A percentile compares a stretch with the other conserved stretches of the same genome.
phyloP scores from a whole-genome alignment of 2,888 invertebrate genomes.

The Meiosimyza platycephala region DNA sequence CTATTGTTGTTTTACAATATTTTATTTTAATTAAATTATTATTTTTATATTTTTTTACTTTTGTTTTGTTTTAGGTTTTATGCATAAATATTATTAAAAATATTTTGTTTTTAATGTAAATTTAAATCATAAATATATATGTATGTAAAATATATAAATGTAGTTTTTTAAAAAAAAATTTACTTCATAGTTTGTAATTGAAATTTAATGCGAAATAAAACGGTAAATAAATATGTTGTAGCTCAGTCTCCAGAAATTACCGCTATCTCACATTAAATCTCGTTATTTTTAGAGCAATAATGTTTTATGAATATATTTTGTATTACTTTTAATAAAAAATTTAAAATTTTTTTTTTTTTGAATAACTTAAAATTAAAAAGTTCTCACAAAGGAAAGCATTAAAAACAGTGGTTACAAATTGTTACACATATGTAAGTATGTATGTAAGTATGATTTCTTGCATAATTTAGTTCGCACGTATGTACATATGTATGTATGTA shows the following conservation, averaged over 20 bases:
- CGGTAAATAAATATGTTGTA: conserved; percentile 67
- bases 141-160: conserved; percentile 15
- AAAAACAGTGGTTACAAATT: too few species aligned
- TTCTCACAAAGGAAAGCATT: not conserved
- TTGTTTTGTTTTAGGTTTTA: conserved; percentile 15
- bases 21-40: conserved; percentile 42
- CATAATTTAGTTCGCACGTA: too few species aligned
- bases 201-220: conserved; percentile 53
- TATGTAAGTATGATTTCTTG: too few species aligned
- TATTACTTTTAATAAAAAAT: conserved; percentile 45
- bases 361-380: conserved; percentile 14
- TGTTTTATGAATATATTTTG: conserved; percentile 41
- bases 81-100: conserved; percentile 8
- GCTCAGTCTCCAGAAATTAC: conserved; percentile 67
- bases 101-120: conserved; percentile 20
- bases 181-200: conserved; percentile 22
- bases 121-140: conserved; percentile 15
- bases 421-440: too few species aligned
- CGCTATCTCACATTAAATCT: conserved; percentile 49
- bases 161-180: conserved; percentile 20
- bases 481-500: too few species aligned
- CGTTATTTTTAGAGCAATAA: conserved; percentile 28
- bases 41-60: conserved; percentile 12
- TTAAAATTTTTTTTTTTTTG: conserved; percentile 28
- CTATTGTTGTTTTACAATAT: conserved; percentile 42